Evolutionary conservation across 2,113 vertebrate species (phyloP), one percentile per base, ranked within the genome.

Genomic region (Oncorhynchus nerka): DNA sequence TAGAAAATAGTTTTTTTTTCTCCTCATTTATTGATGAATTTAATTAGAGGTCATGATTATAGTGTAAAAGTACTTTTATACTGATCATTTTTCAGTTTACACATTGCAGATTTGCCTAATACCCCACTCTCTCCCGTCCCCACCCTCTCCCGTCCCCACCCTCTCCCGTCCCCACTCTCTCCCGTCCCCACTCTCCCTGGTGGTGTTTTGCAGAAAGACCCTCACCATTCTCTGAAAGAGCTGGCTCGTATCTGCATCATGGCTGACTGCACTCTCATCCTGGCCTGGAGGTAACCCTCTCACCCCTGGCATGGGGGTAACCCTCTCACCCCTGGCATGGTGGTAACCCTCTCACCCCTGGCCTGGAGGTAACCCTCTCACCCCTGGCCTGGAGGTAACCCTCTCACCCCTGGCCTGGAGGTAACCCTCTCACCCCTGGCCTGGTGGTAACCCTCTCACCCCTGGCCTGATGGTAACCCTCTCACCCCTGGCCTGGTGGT

Each of bases 231-330:
- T 0, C 85, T 98, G 66, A 97, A 96, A 82, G 95, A 97, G 51
- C 88, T 98, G 85, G 96, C 96, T 6, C 95, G 95, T 70, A 94
- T 97, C 61, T 96, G 95, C 73, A 92, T 98, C 82, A 93, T 97
- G 88, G 92, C 95, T 0, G 96, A 97, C 88, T 97, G 95, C 87
- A 98, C 97, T 0, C 94, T 98, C 30, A 88, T 98, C 72, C 82
- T 98, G 64, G 94, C 96, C 71, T 97, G 96, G 96, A 98, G 97
- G 96, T 97, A 77, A 93, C 84, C 67, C 6, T 8, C 62, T 1
- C 32, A 13, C 5, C 45, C 39, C 34, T 39, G 34, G 7, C 34
- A 7, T 39, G 34, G 34, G 2, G 34, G 34, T 39, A 8, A 39
- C 39, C 7, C 39, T 39, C 39, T 9, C 34, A 20, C 1, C 34